phyloP scores from a whole-genome alignment of 2,888 invertebrate genomes.

The Agrochola macilenta region DNA sequence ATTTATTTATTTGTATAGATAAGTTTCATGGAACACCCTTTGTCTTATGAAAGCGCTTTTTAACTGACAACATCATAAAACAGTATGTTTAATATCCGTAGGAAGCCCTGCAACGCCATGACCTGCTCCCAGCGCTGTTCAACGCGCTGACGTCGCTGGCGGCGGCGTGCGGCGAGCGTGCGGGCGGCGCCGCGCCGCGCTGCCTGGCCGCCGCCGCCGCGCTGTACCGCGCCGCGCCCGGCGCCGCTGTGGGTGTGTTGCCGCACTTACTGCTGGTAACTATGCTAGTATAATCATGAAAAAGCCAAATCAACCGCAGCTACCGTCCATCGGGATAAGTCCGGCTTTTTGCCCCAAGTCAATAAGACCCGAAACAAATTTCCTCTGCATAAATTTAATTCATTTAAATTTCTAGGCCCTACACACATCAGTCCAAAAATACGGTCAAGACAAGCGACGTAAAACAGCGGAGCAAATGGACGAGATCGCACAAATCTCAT shows the following conservation, averaged over 20 bases:
- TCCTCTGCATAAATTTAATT: too few species aligned
- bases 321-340: too few species aligned
- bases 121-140: slow-evolving; percentile 83
- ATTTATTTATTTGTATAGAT: too few species aligned
- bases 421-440: slow-evolving; percentile 73
- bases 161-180: slow-evolving; percentile 65
- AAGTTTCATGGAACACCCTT: too few species aligned
- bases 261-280: slow-evolving; percentile 54
- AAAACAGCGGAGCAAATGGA: slow-evolving; percentile 72
- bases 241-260: slow-evolving; percentile 63
- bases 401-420: slow-evolving; percentile 69
- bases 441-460: slow-evolving; percentile 72
- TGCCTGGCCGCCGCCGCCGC: slow-evolving; percentile 84
- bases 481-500: slow-evolving; percentile 77
- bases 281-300: too few species aligned
- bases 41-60: too few species aligned
- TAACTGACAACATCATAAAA: too few species aligned
- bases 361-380: too few species aligned
- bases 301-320: too few species aligned
- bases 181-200: slow-evolving; percentile 70
- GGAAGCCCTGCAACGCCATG: slow-evolving; percentile 84
- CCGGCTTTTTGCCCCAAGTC: too few species aligned
- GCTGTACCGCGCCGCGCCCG: slow-evolving; percentile 83
- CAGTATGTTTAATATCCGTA: slow-evolving; percentile 53
- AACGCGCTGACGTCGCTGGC: slow-evolving; percentile 79